A percentile compares a stretch with the other conserved stretches of the same genome.
These are phyloP conservation scores for Cephus cinctus DNA, from an alignment of 1,140 invertebrate genomes.

Conservation along the genomic window DNA sequence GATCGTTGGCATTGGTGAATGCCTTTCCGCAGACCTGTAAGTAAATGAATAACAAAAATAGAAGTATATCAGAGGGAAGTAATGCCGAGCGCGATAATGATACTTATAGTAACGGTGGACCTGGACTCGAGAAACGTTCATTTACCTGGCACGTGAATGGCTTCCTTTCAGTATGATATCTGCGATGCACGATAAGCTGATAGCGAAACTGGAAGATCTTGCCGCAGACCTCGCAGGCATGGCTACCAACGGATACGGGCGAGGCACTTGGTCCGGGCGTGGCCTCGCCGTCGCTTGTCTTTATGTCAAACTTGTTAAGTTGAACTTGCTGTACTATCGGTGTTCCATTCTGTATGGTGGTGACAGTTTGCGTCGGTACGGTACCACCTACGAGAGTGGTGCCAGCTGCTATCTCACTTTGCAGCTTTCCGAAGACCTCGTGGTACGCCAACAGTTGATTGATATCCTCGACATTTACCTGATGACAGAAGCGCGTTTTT, in stretches of 20 bases:
- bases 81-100: neutral
- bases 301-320: conserved; percentile 60
- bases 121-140: neutral
- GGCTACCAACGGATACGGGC: conserved; percentile 62
- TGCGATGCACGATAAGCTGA: conserved; percentile 79
- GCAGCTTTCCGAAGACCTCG: conserved; percentile 83
- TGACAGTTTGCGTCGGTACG: conserved; percentile 54
- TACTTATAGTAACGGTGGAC: neutral
- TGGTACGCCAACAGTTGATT: conserved; percentile 82
- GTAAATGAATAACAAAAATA: conserved; percentile 3
- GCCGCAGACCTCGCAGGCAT: conserved; percentile 79
- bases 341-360: conserved; percentile 51
- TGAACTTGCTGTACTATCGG: conserved; percentile 54
- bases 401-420: conserved; percentile 58
- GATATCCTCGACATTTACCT: conserved; percentile 77
- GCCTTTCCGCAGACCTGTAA: conserved; percentile 72
- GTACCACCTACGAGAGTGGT: conserved; percentile 52
- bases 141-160: conserved; percentile 77
- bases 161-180: conserved; percentile 82
- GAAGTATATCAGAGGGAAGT: neutral
- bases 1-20: conserved; percentile 72
- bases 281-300: conserved; percentile 55
- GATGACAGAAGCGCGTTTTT: conserved; percentile 9
- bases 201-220: conserved; percentile 85
- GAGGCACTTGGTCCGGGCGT: conserved; percentile 53